Evolutionary conservation across 2,888 invertebrate genomes (phyloP).

Genomic region (Zygaena filipendulae): DNA sequence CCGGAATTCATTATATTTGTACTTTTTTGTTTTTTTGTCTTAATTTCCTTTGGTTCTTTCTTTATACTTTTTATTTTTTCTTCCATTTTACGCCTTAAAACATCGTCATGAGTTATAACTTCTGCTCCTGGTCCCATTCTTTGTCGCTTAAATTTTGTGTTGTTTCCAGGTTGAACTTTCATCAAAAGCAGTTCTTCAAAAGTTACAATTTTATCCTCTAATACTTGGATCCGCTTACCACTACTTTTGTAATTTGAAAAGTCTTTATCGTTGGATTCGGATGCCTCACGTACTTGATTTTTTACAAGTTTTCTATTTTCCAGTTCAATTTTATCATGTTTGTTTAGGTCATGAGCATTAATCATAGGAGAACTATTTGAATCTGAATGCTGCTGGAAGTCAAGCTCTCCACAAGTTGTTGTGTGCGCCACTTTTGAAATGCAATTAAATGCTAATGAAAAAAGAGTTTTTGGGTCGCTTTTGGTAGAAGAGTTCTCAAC

Average conservation of each 20-base stretch:
- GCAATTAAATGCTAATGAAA: no score
- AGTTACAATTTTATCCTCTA: slow-evolving; percentile 11
- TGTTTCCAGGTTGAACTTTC: slow-evolving; percentile 16
- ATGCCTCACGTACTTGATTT: no score
- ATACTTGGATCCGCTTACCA: no score
- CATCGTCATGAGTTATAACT: slow-evolving; percentile 19
- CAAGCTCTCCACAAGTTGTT: no score
- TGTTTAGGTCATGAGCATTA: neutral
- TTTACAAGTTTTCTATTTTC: slow-evolving; percentile 1
- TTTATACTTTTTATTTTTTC: slow-evolving; percentile 15
- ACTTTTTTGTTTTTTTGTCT: slow-evolving; percentile 3
- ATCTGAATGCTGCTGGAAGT: no score
- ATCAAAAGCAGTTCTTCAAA: slow-evolving; percentile 18
- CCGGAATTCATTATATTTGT: slow-evolving; percentile 5
- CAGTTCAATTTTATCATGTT: slow-evolving; percentile 1
- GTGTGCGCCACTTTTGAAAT: no score
- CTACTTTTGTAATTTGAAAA: neutral
- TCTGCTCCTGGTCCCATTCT: slow-evolving; percentile 18
- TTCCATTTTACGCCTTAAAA: slow-evolving; percentile 12
- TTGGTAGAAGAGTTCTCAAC: neutral
- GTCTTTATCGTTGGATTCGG: no score
- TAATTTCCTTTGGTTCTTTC: slow-evolving; percentile 4
- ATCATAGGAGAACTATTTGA: neutral
- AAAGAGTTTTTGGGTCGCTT: neutral
- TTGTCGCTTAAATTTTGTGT: slow-evolving; percentile 10